Evolutionary conservation across 2,888 invertebrate genomes (phyloP), one percentile per base, ranked within the genome.

Genomic region (Rhagium mordax): DNA sequence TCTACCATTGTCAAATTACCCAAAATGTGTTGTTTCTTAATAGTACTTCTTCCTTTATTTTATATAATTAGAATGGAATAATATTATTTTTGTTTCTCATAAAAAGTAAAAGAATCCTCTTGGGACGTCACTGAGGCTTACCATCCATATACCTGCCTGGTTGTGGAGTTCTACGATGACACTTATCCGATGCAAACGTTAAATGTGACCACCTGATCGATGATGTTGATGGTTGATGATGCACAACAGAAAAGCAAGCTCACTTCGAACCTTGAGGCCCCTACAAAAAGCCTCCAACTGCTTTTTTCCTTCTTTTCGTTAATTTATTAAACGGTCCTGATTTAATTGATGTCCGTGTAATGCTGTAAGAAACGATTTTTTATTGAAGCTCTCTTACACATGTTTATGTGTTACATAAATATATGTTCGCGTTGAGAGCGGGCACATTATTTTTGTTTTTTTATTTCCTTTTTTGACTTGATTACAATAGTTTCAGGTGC

Each of bases 141-240:
- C 57, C 57, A 67, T 57, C n/a, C 41, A 57, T 67, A 55, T 67
- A 67, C 67, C 67, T 67, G 67, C 20, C 5, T 48, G 27, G 33
- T 20, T 33, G 10, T 65, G 65, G 18, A 61, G 16, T 61, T 61
- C 53, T 33, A 18, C 57, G 67, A 67, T 67, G 67, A 67, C 67
- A 67, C 57, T 67, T 57, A 57, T 55, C 53, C 24, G 57, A 67
- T 57, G 41, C 67, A 57, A 67, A 57, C 67, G 20, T 51, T 55
- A 67, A 67, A 67, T 67, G 67, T 57, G 67, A 67, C 67, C 67
- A 57, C 57, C 57, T 67, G 67, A 67, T 57, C 53, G 67, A 67
- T 67, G 57, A 67, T 57, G 57, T 51, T 57, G 57, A 41, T 33
- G 67, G 47, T 21, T 16, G 67, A 67, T 51, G 55, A 57, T 67